Conservation (phyloP, 92 coral and sea anemone genomes). For the Phenganax stokvisi region DNA sequence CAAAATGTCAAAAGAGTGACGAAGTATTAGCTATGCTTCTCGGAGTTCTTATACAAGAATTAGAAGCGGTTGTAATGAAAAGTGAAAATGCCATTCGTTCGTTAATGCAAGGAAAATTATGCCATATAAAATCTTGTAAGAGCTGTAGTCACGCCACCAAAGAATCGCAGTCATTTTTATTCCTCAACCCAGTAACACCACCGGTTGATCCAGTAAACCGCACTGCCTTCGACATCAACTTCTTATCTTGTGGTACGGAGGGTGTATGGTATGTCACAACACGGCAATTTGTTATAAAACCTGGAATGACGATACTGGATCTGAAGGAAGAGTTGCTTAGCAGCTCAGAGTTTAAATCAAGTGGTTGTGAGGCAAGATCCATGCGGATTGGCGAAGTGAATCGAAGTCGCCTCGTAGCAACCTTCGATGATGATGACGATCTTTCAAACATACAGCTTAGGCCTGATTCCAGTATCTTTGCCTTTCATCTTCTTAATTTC, state of each 20-base stretch:
- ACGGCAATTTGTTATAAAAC: background rate
- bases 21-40: constrained; percentile 17
- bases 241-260: background rate
- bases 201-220: background rate
- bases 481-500: constrained; percentile 5
- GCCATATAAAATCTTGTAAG: constrained; percentile 21
- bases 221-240: background rate
- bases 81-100: background rate
- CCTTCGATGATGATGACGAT: background rate
- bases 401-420: background rate
- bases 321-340: constrained; percentile 15
- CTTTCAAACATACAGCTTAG: background rate
- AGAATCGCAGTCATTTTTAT: constrained; percentile 23
- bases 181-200: constrained; percentile 18
- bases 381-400: constrained; percentile 12
- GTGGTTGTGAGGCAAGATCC: background rate
- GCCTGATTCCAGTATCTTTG: constrained; percentile 15
- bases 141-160: background rate
- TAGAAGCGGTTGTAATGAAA: no score
- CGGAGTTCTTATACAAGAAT: background rate
- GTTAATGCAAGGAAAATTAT: constrained; percentile 26
- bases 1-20: constrained; percentile 12
- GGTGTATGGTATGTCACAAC: constrained; percentile 22
- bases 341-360: background rate
- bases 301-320: constrained; percentile 6